These are phyloP conservation scores for Nomia melanderi DNA, from an alignment of 1,140 invertebrate species.

Conservation along the genomic window DNA sequence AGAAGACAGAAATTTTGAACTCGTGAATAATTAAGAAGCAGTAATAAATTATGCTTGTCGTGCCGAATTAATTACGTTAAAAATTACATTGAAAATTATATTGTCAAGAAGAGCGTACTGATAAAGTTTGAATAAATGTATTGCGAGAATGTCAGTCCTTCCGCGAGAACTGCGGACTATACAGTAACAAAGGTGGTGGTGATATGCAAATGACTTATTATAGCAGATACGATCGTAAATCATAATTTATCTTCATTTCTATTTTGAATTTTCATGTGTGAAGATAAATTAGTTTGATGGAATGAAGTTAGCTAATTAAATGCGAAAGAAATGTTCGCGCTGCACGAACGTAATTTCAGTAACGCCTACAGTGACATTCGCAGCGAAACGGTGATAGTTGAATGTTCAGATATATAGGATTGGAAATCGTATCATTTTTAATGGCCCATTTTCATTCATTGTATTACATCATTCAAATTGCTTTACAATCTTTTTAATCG, in stretches of 20 bases:
- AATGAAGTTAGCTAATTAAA: background rate
- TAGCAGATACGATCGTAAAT: slow-evolving; percentile 10
- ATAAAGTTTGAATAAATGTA: background rate
- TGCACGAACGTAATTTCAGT: background rate
- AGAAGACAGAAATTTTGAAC: no score
- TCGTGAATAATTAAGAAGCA: no score
- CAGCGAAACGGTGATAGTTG: no score
- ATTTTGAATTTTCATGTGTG: background rate
- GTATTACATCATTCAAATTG: no score
- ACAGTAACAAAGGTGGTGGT: background rate
- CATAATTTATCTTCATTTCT: slow-evolving; percentile 11
- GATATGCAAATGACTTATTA: slow-evolving; percentile 15
- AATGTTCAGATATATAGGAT: no score
- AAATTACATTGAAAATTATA: background rate
- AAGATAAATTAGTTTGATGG: background rate
- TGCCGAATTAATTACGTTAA: no score
- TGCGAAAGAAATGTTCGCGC: background rate
- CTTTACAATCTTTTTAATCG: no score
- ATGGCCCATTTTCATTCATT: no score
- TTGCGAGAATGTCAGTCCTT: background rate
- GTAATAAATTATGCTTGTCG: no score
- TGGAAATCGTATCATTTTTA: no score
- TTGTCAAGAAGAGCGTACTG: background rate
- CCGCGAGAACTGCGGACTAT: background rate
- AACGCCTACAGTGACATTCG: no score